Evolutionary conservation across 1,140 invertebrate species (phyloP).

Genomic region (Leptinotarsa undecemlineata): DNA sequence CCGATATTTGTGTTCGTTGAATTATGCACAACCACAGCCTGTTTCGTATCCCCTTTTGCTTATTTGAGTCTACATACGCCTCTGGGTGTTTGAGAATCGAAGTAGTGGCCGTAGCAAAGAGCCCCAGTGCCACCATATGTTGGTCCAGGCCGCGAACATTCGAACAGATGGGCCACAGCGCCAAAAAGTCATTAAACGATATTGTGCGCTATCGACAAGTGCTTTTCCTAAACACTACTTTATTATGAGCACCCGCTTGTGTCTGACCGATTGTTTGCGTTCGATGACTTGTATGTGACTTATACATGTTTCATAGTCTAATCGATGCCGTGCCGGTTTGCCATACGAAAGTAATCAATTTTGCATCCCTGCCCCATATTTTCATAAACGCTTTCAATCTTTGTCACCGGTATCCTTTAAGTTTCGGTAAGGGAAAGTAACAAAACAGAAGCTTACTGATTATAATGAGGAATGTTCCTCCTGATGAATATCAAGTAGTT

Average conservation of each 20-base stretch:
- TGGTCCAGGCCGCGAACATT: constrained; percentile 53
- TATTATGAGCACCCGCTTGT: constrained; percentile 37
- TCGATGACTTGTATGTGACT: background rate
- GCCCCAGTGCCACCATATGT: constrained; percentile 52
- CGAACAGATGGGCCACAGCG: constrained; percentile 55
- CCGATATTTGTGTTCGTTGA: background rate
- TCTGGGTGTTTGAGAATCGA: constrained; percentile 23
- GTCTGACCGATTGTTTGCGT: background rate
- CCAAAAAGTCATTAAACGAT: constrained; percentile 56
- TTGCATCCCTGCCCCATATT: too few relatives aligned
- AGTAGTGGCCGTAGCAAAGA: constrained; percentile 32
- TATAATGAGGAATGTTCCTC: too few relatives aligned
- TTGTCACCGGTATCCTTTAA: too few relatives aligned
- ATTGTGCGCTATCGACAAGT: constrained; percentile 53
- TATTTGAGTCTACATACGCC: constrained; percentile 24
- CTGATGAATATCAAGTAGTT: too few relatives aligned
- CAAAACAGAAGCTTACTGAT: too few relatives aligned
- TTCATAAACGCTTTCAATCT: too few relatives aligned
- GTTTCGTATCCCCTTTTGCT: background rate
- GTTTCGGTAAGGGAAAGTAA: too few relatives aligned
- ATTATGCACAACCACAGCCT: background rate
- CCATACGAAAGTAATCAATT: too few relatives aligned
- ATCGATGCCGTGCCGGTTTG: too few relatives aligned
- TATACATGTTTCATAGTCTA: background rate
- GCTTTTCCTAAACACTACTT: constrained; percentile 45